Evolutionary conservation across 1,140 invertebrate genomes (phyloP), one percentile per base, ranked within the genome.

Genomic region (Lordiphosa clarofinis): DNA sequence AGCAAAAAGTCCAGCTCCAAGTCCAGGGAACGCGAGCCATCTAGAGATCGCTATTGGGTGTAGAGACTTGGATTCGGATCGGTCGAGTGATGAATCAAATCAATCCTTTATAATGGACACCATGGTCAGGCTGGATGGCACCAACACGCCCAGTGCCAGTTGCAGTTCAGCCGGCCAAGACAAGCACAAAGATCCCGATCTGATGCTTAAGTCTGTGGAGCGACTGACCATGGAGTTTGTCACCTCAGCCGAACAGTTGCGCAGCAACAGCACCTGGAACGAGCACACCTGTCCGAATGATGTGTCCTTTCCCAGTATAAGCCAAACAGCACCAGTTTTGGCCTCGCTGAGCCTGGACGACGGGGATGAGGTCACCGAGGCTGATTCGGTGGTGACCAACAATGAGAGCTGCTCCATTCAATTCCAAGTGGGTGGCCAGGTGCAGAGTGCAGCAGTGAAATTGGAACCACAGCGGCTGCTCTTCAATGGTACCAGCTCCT

Each of bases 301-400:
- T 66, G 89, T 94, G 35, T 94, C 94, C 0, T 95, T 95, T 81
- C 94, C 94, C 0, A 95, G 93, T 38, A 92, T 95, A 11, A 95
- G 94, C 56, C 92, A 93, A 12, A 94, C 93, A 31, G 92, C 92
- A 0, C 94, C 94, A 1, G 87, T 94, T 46, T 90, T 93, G 0
- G 91, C 92, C 0, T 94, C 94, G 0, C 92, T 94, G 39, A 92
- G 91, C 55, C 93, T 93, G 68, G 93, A 94, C 49, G 69, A 79
- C 35, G 24, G 4, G 24, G 66, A 72, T 33, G 63, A 86, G 15
- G 36, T 58, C 7, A 87, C 65, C 2, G 54, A 84, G 11, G 57
- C 74, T 24, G 21, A 24, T 6, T 24, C 21, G 21, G 0, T 55
- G 66, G n/a, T 69, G 81, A 4, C 37, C 87, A 10, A 48, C 48